Percentiles rank a stretch among this genome's conserved stretches.
phyloP scores from a whole-genome alignment of 2,113 vertebrate species.

The Dipodomys merriami region DNA sequence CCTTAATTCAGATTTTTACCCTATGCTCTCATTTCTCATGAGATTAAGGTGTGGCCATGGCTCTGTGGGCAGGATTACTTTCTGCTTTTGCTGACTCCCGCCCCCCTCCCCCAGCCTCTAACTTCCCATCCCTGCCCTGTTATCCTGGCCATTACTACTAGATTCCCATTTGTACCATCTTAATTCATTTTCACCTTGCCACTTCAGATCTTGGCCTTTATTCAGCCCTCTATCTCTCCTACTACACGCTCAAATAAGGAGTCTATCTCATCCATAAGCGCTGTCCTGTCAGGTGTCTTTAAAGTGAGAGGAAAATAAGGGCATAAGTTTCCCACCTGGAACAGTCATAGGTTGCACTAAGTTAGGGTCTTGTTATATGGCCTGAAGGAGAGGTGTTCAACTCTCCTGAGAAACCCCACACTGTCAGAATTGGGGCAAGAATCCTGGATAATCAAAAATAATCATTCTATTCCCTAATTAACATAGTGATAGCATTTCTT shows the following conservation, averaged over 20 bases:
- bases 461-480: constrained; percentile 46
- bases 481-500: neutral
- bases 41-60: neutral
- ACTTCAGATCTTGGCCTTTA: constrained; percentile 18
- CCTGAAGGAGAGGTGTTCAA: constrained; percentile 11
- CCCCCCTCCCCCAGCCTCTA: neutral
- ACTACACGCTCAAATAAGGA: neutral
- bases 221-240: neutral
- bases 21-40: constrained; percentile 17
- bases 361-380: neutral
- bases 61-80: constrained; percentile 13
- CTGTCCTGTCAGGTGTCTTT: constrained; percentile 36
- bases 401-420: neutral
- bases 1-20: constrained; percentile 15
- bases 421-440: constrained; percentile 24
- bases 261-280: neutral
- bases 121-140: constrained; percentile 27
- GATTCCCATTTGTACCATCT: constrained; percentile 47
- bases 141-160: constrained; percentile 44
- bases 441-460: constrained; percentile 17
- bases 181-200: constrained; percentile 28
- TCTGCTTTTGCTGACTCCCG: neutral
- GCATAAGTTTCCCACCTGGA: neutral
- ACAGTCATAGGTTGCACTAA: neutral
- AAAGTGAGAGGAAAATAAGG: constrained; percentile 39